Percentiles rank a stretch among this genome's conserved stretches.
Evolutionary conservation across 2,797 vertebrate genomes (phyloP).

Genomic region (Galagoides demidoff): DNA sequence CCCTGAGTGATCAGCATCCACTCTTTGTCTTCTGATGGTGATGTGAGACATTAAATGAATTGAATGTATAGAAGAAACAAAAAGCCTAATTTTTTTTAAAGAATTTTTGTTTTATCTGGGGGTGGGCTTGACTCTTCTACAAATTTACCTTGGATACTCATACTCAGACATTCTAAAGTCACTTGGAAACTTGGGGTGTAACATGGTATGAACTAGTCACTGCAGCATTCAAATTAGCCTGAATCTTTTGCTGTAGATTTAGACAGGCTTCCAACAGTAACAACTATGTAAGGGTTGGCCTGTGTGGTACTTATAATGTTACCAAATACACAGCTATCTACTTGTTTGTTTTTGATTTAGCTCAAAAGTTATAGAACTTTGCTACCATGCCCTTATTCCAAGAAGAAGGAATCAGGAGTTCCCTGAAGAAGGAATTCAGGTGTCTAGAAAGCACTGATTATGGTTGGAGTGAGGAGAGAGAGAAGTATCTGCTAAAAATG

Average conservation of each 20-base stretch:
- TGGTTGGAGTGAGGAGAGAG: neutral
- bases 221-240: constrained; percentile 10
- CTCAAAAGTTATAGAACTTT: constrained; percentile 8
- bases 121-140: neutral
- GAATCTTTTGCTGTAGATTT: neutral
- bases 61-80: neutral
- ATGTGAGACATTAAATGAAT: constrained; percentile 23
- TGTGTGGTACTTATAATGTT: neutral
- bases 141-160: constrained; percentile 32
- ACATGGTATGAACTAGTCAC: neutral
- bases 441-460: constrained; percentile 17
- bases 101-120: constrained; percentile 27
- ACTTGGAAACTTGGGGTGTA: constrained; percentile 35
- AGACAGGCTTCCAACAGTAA: constrained; percentile 44
- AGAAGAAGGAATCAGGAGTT: neutral
- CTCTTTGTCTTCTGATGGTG: neutral
- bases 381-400: neutral
- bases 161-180: constrained; percentile 46
- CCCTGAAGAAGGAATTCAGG: neutral
- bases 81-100: neutral
- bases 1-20: neutral
- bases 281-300: neutral
- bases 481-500: constrained; percentile 34
- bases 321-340: constrained; percentile 35
- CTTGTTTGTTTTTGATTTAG: neutral